These are phyloP conservation scores for Yponomeuta malinellus DNA, from an alignment of 2,888 invertebrate genomes.

Conservation along the genomic window DNA sequence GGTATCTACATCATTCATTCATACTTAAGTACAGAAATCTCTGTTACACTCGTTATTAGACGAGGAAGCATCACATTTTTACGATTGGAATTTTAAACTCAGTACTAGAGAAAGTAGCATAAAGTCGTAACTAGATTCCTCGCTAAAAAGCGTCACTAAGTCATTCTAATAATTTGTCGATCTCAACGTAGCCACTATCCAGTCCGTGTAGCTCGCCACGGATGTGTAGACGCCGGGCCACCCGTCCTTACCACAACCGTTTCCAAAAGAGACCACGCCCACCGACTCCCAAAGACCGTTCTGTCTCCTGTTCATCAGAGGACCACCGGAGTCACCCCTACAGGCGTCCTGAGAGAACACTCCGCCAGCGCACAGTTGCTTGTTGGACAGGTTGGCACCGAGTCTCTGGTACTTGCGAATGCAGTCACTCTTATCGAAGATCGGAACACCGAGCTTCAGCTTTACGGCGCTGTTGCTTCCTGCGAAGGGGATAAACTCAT, in stretches of 20 bases:
- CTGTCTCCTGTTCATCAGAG: conserved; percentile 77
- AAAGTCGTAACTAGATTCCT: background rate
- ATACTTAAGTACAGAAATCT: too few relatives aligned
- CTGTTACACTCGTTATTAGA: too few relatives aligned
- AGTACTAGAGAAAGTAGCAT: background rate
- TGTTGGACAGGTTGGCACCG: conserved; percentile 64
- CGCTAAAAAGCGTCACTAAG: background rate
- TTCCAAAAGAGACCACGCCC: conserved; percentile 82
- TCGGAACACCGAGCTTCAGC: conserved; percentile 77
- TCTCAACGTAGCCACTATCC: conserved; percentile 70
- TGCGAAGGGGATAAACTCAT: conserved; percentile 29
- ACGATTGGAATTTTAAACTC: too few relatives aligned
- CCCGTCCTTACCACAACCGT: conserved; percentile 78
- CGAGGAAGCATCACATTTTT: too few relatives aligned
- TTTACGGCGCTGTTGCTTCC: conserved; percentile 75
- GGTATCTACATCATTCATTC: too few relatives aligned
- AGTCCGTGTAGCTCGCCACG: conserved; percentile 75
- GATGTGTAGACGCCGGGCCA: conserved; percentile 82
- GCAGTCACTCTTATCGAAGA: conserved; percentile 73
- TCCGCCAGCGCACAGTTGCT: conserved; percentile 84
- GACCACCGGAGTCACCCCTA: conserved; percentile 85
- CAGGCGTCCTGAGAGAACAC: conserved; percentile 81
- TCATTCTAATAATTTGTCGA: conserved; percentile 39
- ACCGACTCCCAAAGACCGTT: conserved; percentile 74
- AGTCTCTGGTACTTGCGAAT: conserved; percentile 60